Percentiles rank a stretch among this genome's conserved stretches.
Conservation (phyloP, 2,888 invertebrate genomes). For the Protonemura montana region DNA sequence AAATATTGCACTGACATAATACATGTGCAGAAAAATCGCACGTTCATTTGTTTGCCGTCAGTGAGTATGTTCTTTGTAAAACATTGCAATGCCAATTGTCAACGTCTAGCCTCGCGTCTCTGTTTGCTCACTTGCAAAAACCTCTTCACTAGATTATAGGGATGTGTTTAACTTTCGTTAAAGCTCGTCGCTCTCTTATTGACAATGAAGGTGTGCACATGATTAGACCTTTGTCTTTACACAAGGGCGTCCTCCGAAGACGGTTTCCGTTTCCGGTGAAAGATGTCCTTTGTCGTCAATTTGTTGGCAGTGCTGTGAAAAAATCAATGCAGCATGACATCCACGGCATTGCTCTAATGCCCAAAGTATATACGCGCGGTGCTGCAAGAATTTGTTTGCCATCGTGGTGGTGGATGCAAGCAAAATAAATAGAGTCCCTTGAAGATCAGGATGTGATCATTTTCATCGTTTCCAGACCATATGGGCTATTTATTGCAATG, state of each 20-base stretch:
- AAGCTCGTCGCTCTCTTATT: background rate
- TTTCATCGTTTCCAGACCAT: too few species aligned
- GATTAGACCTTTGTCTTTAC: conserved; percentile 8
- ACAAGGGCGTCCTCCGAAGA: conserved; percentile 16
- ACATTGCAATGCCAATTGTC: background rate
- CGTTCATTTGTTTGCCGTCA: background rate
- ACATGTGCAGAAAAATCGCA: background rate
- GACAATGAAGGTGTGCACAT: background rate
- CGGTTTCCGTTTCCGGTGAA: conserved; percentile 33
- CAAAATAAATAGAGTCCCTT: background rate
- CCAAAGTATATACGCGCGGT: background rate
- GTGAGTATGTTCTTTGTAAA: background rate
- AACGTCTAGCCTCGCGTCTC: background rate
- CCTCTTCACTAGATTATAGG: background rate
- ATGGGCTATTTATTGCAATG: too few species aligned
- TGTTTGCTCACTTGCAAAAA: background rate
- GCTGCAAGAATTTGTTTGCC: background rate
- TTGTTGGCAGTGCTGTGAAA: background rate
- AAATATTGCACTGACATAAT: background rate
- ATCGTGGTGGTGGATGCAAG: background rate
- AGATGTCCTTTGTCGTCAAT: conserved; percentile 10
- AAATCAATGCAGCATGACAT: background rate
- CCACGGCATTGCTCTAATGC: background rate
- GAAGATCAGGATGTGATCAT: too few species aligned
- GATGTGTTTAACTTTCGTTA: background rate